Evolutionary conservation across 2,113 vertebrate species (phyloP), one percentile per base, ranked within the genome.

Genomic region (Columba livia): DNA sequence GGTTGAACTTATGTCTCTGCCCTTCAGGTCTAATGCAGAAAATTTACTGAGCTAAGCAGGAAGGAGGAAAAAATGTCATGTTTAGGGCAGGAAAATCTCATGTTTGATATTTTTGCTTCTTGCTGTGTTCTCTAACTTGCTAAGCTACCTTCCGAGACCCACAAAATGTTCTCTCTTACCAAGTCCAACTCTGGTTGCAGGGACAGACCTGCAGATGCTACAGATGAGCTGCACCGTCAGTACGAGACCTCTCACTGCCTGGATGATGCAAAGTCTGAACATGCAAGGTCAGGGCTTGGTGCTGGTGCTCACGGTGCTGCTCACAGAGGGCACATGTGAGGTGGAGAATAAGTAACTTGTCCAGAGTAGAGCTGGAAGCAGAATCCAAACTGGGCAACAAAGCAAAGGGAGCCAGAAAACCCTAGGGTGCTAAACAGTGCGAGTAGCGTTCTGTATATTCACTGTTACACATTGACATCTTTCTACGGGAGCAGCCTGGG

Each of bases 281-380:
- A 67, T 40, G 32, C 66, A 25, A 86, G 90, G 67, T 93, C 65
- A 57, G 82, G 19, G 42, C 18, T 60, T 65, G 51, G 40, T 10
- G 32, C n/a, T 65, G 93, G 11, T 20, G 5, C 70, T 65, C 36
- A 5, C 42, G 8, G 5, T 15, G 60, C 64, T 80, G 73, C 57
- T 82, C 5, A 7, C 66, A 47, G 24, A 6, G 62, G 38, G 56
- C 14, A 53, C 8, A 12, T 26, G 14, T 6, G 15, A 12, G 12
- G 29, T 18, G 23, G 12, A 9, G 23, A 32, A 58, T 4, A 6
- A 56, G 4, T 4, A 16, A 3, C 24, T 29, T 3, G 0, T 18
- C 20, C 20, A 11, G 42, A 23, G 50, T 3, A 16, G 31, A 71
- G 57, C 1, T 64, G 57, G 53, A 69, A 56, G 38, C 23, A 48